A percentile compares a stretch with the other conserved stretches of the same genome.
phyloP scores from a whole-genome alignment of 2,113 vertebrate genomes.

The Andinoacara biseriatus region DNA sequence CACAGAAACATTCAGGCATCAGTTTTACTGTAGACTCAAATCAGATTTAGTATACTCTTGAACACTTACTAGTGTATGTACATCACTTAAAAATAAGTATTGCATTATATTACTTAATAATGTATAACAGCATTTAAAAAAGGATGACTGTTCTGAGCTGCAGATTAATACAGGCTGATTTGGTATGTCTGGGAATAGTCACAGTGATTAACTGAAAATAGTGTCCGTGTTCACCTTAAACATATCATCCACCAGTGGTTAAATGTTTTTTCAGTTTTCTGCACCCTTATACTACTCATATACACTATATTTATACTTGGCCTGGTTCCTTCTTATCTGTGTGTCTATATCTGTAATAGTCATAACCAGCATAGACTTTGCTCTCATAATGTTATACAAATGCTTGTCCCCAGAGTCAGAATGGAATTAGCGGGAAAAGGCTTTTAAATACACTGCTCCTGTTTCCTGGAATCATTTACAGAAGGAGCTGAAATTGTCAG shows the following conservation, averaged over 20 bases:
- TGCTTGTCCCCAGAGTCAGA: too few species aligned
- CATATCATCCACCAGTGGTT: neutral
- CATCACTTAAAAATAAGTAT: slow-evolving; percentile 6
- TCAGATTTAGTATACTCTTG: neutral
- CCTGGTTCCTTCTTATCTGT: too few species aligned
- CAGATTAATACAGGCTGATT: neutral
- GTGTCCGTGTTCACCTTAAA: neutral
- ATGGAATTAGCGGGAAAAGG: too few species aligned
- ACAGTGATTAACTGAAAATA: neutral
- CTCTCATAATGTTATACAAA: too few species aligned
- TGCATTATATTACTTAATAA: neutral
- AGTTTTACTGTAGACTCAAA: neutral
- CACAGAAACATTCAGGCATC: neutral
- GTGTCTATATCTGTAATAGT: too few species aligned
- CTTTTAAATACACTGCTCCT: too few species aligned
- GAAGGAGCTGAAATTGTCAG: too few species aligned
- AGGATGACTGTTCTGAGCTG: neutral
- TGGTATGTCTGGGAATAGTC: neutral
- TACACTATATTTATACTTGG: too few species aligned
- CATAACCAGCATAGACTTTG: too few species aligned
- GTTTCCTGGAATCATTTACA: too few species aligned
- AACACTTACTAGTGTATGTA: neutral
- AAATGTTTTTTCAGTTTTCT: neutral
- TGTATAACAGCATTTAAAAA: neutral
- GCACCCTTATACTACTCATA: neutral